phyloP scores from a whole-genome alignment of 2,888 invertebrate genomes.

The Anoplius nigerrimus region DNA sequence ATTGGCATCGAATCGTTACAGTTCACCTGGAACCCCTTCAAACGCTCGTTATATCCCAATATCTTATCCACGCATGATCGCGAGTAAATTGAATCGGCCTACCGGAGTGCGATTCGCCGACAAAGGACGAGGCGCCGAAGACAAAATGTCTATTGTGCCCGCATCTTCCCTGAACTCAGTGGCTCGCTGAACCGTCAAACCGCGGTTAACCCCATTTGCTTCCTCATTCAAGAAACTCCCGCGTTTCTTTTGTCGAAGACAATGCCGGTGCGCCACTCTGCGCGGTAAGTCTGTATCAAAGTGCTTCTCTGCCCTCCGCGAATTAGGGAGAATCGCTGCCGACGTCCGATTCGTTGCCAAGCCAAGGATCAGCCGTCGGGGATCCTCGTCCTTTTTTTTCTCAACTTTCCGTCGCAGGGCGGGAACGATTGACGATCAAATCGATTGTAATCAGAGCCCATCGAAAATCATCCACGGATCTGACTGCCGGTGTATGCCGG shows the following conservation, averaged over 20 bases:
- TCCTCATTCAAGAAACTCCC: constrained; percentile 44
- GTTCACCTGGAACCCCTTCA: neutral
- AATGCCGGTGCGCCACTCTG: constrained; percentile 32
- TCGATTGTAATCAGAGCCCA: constrained; percentile 65
- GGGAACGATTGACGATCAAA: constrained; percentile 33
- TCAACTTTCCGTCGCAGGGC: neutral
- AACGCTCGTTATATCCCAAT: constrained; percentile 7
- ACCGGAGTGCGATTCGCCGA: no score
- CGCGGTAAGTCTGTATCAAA: constrained; percentile 41
- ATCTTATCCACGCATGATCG: neutral
- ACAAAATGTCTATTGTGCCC: neutral
- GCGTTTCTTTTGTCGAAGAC: constrained; percentile 54
- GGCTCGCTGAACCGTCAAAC: constrained; percentile 39
- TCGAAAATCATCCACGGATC: constrained; percentile 63
- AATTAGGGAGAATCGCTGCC: neutral
- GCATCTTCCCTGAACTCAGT: constrained; percentile 50
- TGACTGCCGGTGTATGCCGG: constrained; percentile 54
- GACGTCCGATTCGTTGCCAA: neutral
- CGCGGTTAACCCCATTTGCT: constrained; percentile 57
- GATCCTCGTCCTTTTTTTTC: constrained; percentile 5
- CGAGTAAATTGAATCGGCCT: no score
- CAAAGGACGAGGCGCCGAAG: no score
- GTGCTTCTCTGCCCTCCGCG: neutral
- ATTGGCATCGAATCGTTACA: no score
- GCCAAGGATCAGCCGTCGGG: neutral